Evolutionary conservation across 2,797 vertebrate genomes (phyloP), one percentile per base, ranked within the genome.

Genomic region (Thalassophryne amazonica): DNA sequence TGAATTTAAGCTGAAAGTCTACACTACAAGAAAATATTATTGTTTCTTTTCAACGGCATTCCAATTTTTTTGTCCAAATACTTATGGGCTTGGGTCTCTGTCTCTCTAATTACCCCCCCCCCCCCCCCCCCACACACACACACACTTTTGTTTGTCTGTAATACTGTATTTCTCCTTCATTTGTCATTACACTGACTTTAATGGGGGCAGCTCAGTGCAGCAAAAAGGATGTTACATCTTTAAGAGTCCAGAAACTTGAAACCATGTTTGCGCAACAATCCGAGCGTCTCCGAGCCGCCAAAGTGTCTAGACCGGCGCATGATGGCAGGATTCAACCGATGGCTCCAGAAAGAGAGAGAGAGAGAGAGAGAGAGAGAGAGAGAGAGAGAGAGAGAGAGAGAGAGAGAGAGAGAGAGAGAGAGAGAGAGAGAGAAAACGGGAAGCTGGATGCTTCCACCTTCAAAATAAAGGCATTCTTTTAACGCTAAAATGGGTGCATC

Each of bases 231-330:
- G 86, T 85, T 85, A 79, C 79, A 85, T 91, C 93, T 95, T 94
- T 92, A 95, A 94, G 94, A 93, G 93, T 91, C 91, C 86, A 92
- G 95, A 93, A 95, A 97, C 93, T 92, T 86, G 95, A 96, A 91
- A 93, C 93, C 90, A 86, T 95, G 93, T 97, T 95, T 98, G 94
- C 94, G 94, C 94, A 95, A 95, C 92, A 92, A 92, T 91, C 93
- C 93, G 91, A 85, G 91, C 92, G 86, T 91, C 91, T 88, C 89
- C 80, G 86, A 92, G 94, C 94, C 95, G 95, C 95, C 95, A 93
- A 93, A 95, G 93, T 95, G 95, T 97, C 95, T 98, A 97, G 95
- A 97, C 95, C 92, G 92, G 93, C 95, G 96, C 93, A 93, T 96
- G 95, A 96, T 92, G 89, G 73, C 69, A 78, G 91, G 92, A 91